Percentiles rank a stretch among this genome's conserved stretches.
Conservation (phyloP, 2,888 invertebrate species). For the Apamea monoglypha region DNA sequence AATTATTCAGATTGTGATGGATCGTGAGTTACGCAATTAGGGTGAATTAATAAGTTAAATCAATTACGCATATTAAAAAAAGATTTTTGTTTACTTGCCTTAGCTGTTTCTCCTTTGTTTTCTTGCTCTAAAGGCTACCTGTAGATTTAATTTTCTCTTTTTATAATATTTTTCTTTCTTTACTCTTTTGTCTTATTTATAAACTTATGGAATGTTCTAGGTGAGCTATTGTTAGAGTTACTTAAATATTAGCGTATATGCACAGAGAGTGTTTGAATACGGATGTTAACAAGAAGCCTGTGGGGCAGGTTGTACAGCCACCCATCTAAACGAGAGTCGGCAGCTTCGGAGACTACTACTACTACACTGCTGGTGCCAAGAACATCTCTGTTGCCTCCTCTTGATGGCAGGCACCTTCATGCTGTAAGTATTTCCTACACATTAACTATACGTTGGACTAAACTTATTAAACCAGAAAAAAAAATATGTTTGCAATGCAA, state of each 20-base stretch:
- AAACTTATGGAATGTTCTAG: slow-evolving; percentile 34
- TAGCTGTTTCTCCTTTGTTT: neutral
- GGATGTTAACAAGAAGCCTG: slow-evolving; percentile 73
- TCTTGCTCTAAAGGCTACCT: slow-evolving; percentile 2
- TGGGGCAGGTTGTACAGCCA: slow-evolving; percentile 93
- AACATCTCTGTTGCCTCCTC: slow-evolving; percentile 84
- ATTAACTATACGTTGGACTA: neutral
- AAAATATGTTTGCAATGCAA: neutral
- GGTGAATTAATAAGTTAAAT: neutral
- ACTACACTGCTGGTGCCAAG: slow-evolving; percentile 92
- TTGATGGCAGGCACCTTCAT: slow-evolving; percentile 83
- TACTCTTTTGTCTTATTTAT: neutral
- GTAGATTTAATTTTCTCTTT: neutral
- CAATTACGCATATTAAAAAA: too few species aligned
- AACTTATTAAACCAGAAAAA: neutral
- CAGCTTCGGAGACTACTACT: slow-evolving; percentile 94
- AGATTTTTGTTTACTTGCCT: neutral
- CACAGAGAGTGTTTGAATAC: slow-evolving; percentile 70
- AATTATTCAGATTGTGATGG: neutral
- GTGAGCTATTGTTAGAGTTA: slow-evolving; percentile 49
- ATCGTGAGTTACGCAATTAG: neutral
- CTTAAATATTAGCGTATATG: slow-evolving; percentile 66
- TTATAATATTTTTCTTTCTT: slow-evolving; percentile 4
- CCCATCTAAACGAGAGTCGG: slow-evolving; percentile 94
- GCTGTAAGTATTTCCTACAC: slow-evolving; percentile 78